Evolutionary conservation across 2,888 invertebrate genomes (phyloP), one percentile per base, ranked within the genome.

Genomic region (Sussaba pulchella): DNA sequence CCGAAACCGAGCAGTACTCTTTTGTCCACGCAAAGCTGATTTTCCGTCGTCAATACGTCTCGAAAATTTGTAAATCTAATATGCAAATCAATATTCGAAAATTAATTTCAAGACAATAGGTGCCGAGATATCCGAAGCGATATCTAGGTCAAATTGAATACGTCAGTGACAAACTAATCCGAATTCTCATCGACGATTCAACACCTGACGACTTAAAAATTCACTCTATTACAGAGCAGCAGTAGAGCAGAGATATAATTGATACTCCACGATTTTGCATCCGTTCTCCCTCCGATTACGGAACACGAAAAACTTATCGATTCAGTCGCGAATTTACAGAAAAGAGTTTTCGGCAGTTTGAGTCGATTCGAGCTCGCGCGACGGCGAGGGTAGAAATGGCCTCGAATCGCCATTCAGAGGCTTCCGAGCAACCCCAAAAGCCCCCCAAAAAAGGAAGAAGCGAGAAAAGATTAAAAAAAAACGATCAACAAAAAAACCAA

Each of bases 261-360:
- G 70, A 74, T 70, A 79, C 74, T 79, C 66, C 50, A 52, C 19
- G 26, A 31, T 50, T 50, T 36, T 36, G 24, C 54, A 24, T 59
- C 41, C 45, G 45, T 70, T 70, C 70, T 69, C 57, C 12, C 39
- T 64, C 59, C 21, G 21, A 21, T 57, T n/a, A 45, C 36, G 36
- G 10, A 59, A 50, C 39, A 50, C 19, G 41, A 52, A 50, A 67
- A 43, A 8, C 54, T 36, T 6, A 64, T 76, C 54, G 52, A 67
- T 52, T 39, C 2, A 43, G 14, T 31, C 4, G 50, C 26, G 36
- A 21, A 24, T 52, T 24, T 19, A 50, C 5, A 17, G 36, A 47
- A 24, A 39, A 17, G 14, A 64, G 63, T 31, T 52, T 54, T 36
- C 43, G 39, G 9, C 31, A 24, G 52, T 21, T 14, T 54, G 17